Evolutionary conservation across 2,888 invertebrate species (phyloP).

Genomic region (Chloromyia formosa): DNA sequence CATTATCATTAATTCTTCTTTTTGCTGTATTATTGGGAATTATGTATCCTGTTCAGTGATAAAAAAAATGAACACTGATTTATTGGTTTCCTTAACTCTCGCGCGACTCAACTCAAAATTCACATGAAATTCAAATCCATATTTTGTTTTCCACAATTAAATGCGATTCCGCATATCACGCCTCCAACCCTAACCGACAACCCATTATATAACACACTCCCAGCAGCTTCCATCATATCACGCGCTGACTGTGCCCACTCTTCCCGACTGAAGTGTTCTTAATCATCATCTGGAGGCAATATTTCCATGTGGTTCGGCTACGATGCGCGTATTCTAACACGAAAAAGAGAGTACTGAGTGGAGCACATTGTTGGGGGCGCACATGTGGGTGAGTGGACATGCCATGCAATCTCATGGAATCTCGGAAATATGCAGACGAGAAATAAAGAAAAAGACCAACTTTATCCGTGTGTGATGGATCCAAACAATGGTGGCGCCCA

Average conservation of each 20-base stretch:
- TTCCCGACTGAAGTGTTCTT: background rate
- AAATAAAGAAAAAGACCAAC: constrained; percentile 3
- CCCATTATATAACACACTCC: constrained; percentile 6
- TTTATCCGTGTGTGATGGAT: background rate
- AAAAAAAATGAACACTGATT: too few relatives aligned
- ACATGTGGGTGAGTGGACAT: background rate
- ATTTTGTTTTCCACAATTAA: too few relatives aligned
- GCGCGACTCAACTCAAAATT: too few relatives aligned
- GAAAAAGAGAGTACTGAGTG: background rate
- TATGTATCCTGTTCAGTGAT: too few relatives aligned
- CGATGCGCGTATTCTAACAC: background rate
- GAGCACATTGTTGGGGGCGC: background rate
- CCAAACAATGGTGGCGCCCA: background rate
- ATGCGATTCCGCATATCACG: too few relatives aligned
- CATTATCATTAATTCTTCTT: too few relatives aligned
- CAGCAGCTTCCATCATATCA: constrained; percentile 16
- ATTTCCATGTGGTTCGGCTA: constrained; percentile 14
- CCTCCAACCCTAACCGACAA: too few relatives aligned
- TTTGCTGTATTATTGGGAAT: too few relatives aligned
- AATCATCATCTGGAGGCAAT: constrained; percentile 22
- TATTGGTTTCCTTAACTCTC: too few relatives aligned
- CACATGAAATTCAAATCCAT: too few relatives aligned
- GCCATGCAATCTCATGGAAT: background rate
- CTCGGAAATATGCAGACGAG: constrained; percentile 11
- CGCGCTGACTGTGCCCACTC: background rate